phyloP scores from a whole-genome alignment of 2,888 invertebrate genomes.

The Diarsia brunnea region DNA sequence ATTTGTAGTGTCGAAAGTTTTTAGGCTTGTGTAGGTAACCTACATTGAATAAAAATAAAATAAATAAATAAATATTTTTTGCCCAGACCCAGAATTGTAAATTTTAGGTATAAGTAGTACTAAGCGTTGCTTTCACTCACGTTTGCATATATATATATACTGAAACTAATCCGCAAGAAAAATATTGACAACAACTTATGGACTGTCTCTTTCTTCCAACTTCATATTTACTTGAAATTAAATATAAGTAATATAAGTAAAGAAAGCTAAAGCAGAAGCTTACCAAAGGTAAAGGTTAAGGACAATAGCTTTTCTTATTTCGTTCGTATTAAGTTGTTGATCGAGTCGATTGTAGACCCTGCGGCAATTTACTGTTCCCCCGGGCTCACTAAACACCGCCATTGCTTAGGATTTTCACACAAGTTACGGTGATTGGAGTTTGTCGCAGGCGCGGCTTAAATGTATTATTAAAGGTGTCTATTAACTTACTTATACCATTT shows the following conservation, averaged over 20 bases:
- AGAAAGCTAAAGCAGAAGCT: no score
- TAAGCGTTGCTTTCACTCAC: neutral
- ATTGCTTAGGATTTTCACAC: constrained; percentile 49
- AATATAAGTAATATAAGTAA: no score
- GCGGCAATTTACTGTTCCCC: constrained; percentile 33
- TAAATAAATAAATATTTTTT: no score
- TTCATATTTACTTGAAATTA: neutral
- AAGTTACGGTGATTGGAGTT: constrained; percentile 48
- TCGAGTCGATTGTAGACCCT: constrained; percentile 24
- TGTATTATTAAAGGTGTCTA: constrained; percentile 13
- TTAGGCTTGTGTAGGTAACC: neutral
- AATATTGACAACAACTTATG: neutral
- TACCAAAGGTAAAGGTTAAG: constrained; percentile 15
- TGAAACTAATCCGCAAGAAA: neutral
- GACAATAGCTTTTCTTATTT: constrained; percentile 23
- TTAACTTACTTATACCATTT: neutral
- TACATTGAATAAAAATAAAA: neutral
- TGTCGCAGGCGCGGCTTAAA: constrained; percentile 15
- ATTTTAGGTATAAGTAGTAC: neutral
- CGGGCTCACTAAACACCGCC: constrained; percentile 34
- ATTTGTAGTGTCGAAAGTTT: neutral
- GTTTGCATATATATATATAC: neutral
- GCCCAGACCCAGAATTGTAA: neutral
- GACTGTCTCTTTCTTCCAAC: neutral
- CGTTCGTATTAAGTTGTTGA: constrained; percentile 34